Conservation (phyloP, 2,888 invertebrate genomes). For the Smittia sp. region DNA sequence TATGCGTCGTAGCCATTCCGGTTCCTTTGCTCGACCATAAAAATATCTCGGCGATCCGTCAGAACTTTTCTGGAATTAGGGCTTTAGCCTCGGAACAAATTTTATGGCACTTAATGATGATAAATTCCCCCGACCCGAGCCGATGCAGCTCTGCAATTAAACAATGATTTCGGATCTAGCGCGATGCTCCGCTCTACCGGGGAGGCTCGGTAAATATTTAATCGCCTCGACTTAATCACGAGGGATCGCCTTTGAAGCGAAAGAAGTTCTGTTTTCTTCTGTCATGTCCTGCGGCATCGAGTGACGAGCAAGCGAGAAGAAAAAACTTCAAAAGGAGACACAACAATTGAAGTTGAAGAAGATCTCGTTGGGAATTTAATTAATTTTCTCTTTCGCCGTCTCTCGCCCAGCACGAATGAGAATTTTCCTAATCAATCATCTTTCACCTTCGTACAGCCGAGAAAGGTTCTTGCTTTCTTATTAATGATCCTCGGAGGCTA, state of each 20-base stretch:
- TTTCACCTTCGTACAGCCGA: neutral
- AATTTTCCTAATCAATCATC: conserved; percentile 22
- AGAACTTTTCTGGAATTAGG: conserved; percentile 1
- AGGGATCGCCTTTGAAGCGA: neutral
- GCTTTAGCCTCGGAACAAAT: conserved; percentile 5
- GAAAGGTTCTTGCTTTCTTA: conserved; percentile 18
- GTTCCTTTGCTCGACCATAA: conserved; percentile 20
- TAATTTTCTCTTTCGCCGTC: neutral
- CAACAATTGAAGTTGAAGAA: neutral
- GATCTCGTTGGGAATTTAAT: neutral
- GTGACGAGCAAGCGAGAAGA: neutral
- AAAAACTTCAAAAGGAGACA: neutral
- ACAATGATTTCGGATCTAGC: neutral
- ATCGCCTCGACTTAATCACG: conserved; percentile 10
- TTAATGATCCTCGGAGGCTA: conserved; percentile 8
- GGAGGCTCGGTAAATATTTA: conserved; percentile 2
- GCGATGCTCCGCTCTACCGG: conserved; percentile 2
- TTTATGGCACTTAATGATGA: conserved; percentile 21
- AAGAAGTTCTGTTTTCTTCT: conserved; percentile 1
- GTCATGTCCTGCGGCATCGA: conserved; percentile 6
- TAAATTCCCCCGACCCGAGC: neutral
- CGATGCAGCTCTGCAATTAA: conserved; percentile 8
- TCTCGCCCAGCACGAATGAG: conserved; percentile 1
- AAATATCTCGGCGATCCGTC: neutral
- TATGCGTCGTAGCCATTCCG: conserved; percentile 34